phyloP scores from a whole-genome alignment of 2,888 invertebrate genomes.

The Trissoscelio sp. region DNA sequence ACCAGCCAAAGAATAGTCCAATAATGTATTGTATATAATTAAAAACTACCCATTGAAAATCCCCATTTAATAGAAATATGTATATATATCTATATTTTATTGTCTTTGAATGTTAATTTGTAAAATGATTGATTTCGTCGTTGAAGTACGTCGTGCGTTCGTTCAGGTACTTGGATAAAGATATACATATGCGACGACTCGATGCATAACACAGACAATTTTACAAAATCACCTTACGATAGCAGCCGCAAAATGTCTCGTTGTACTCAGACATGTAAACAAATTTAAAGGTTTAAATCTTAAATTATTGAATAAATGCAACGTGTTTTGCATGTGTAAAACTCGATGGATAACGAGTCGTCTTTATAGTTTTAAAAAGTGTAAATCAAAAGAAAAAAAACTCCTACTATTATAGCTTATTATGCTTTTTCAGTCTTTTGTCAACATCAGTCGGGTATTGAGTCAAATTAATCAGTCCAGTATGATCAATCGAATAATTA shows the following conservation, averaged over 20 bases:
- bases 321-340: constrained; percentile 35
- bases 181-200: constrained; percentile 20
- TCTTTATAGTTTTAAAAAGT: constrained; percentile 25
- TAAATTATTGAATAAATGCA: constrained; percentile 35
- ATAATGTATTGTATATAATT: too few relatives aligned
- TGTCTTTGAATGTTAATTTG: background rate
- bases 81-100: background rate
- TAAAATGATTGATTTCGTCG: too few relatives aligned
- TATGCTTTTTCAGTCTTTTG: constrained; percentile 37
- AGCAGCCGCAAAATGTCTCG: constrained; percentile 68
- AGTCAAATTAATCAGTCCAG: constrained; percentile 3
- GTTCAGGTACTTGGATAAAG: constrained; percentile 53
- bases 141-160: constrained; percentile 52
- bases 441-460: constrained; percentile 5
- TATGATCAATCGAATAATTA: background rate
- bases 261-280: constrained; percentile 72
- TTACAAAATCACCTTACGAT: constrained; percentile 68
- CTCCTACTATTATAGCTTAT: too few relatives aligned
- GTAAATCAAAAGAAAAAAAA: too few relatives aligned
- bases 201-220: constrained; percentile 45
- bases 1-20: too few relatives aligned
- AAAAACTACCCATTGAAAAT: too few relatives aligned
- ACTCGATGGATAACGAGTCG: constrained; percentile 23
- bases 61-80: too few relatives aligned
- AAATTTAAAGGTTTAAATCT: constrained; percentile 68